Evolutionary conservation across 2,888 invertebrate species (phyloP).

Genomic region (Alcis repandata): DNA sequence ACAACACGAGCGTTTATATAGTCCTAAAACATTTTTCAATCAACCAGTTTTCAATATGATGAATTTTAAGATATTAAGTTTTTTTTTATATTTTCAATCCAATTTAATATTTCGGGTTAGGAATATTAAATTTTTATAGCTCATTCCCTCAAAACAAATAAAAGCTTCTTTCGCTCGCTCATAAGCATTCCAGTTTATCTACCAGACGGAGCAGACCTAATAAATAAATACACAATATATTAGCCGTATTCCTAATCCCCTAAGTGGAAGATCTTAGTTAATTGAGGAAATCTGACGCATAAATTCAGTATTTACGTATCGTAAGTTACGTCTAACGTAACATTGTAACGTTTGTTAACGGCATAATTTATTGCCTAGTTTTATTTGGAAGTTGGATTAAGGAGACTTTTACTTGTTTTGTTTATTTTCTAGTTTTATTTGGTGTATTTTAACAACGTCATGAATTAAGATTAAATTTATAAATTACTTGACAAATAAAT

Average conservation of each 20-base stretch:
- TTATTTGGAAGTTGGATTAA: background rate
- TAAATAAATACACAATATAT: constrained; percentile 34
- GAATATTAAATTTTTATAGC: background rate
- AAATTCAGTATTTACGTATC: constrained; percentile 23
- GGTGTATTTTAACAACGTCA: too few relatives aligned
- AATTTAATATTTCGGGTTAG: background rate
- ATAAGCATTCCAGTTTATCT: constrained; percentile 15
- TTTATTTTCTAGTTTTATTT: too few relatives aligned
- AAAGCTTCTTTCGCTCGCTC: background rate
- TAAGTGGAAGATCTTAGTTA: constrained; percentile 35
- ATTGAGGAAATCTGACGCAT: constrained; percentile 35
- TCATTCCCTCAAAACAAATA: background rate
- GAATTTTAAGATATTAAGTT: too few relatives aligned
- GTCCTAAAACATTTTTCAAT: background rate
- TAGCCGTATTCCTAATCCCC: constrained; percentile 31
- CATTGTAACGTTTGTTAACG: background rate
- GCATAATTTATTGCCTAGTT: background rate
- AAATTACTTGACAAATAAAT: too few relatives aligned
- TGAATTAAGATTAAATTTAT: too few relatives aligned
- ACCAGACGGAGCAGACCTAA: constrained; percentile 13
- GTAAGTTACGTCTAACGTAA: constrained; percentile 13
- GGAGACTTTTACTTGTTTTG: too few relatives aligned
- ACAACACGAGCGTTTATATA: too few relatives aligned
- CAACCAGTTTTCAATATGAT: background rate
- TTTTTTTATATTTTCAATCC: too few relatives aligned